These are phyloP conservation scores for Dasypus novemcinctus DNA, from an alignment of 2,113 vertebrate species.

Conservation along the genomic window DNA sequence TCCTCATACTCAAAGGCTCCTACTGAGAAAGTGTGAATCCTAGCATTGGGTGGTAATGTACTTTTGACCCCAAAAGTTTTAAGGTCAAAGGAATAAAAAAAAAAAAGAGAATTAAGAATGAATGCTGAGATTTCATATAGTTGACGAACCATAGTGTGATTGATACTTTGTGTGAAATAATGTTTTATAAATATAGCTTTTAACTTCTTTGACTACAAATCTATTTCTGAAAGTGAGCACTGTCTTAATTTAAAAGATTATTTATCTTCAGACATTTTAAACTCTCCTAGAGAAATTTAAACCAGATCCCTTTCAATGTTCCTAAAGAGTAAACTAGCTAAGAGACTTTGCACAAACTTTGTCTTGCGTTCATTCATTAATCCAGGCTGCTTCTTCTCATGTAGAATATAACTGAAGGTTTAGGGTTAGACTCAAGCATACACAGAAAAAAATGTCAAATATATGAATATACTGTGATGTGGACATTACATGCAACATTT, in stretches of 20 bases:
- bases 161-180: neutral
- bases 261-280: neutral
- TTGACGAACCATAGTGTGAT: neutral
- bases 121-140: neutral
- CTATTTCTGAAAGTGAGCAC: neutral
- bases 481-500: neutral
- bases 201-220: neutral
- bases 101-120: neutral
- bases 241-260: neutral
- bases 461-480: neutral
- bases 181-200: neutral
- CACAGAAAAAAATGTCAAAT: neutral
- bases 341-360: neutral
- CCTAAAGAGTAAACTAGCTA: neutral
- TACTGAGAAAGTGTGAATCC: neutral
- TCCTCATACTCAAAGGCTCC: conserved; percentile 32
- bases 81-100: neutral
- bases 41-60: neutral
- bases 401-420: neutral
- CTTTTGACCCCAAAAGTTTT: conserved; percentile 2
- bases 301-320: neutral
- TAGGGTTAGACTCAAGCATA: neutral
- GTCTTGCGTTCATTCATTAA: neutral
- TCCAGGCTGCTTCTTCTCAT: neutral
- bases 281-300: neutral